These are phyloP conservation scores for Arbacia lixula DNA, from an alignment of 53 echinoderm and acorn worm genomes.

Conservation along the genomic window DNA sequence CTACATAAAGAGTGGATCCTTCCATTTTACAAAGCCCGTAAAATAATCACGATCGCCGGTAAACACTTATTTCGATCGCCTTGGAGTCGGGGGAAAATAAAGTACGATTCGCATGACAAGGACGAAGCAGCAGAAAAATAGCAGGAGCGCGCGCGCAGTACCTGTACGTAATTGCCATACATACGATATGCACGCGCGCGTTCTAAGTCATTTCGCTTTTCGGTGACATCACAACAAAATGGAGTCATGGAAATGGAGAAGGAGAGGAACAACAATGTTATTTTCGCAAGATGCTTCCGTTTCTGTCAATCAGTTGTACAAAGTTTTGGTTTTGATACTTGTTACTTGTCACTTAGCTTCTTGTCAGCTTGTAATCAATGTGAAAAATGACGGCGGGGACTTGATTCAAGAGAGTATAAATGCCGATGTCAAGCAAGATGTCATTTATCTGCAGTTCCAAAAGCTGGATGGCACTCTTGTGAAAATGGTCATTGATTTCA, in stretches of 20 bases:
- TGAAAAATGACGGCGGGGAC: conserved; percentile 98
- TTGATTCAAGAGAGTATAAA: conserved; percentile 88
- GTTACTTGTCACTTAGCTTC: conserved; percentile 17
- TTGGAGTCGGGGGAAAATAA: too few relatives aligned
- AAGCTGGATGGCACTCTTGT: conserved; percentile 94
- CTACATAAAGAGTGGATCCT: too few relatives aligned
- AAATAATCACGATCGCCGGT: too few relatives aligned
- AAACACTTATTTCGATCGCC: too few relatives aligned
- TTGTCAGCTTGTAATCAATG: conserved; percentile 94
- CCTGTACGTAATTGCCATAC: too few relatives aligned
- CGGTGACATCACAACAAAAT: conserved; percentile 5
- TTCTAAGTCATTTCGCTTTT: too few relatives aligned
- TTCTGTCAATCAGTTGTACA: conserved; percentile 1
- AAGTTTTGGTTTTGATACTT: neutral
- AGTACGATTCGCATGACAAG: too few relatives aligned
- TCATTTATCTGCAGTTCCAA: conserved; percentile 84
- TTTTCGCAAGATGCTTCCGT: neutral
- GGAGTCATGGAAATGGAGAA: conserved; percentile 24
- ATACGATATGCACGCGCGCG: conserved; percentile 17
- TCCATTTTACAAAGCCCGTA: too few relatives aligned
- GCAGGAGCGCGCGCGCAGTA: too few relatives aligned
- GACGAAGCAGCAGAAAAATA: too few relatives aligned
- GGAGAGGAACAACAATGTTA: neutral
- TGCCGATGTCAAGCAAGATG: conserved; percentile 76
- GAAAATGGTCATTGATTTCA: conserved; percentile 91